Percentiles rank a stretch among this genome's conserved stretches.
Evolutionary conservation across 2,797 vertebrate species (phyloP).

Genomic region (Muscicapa comitata): DNA sequence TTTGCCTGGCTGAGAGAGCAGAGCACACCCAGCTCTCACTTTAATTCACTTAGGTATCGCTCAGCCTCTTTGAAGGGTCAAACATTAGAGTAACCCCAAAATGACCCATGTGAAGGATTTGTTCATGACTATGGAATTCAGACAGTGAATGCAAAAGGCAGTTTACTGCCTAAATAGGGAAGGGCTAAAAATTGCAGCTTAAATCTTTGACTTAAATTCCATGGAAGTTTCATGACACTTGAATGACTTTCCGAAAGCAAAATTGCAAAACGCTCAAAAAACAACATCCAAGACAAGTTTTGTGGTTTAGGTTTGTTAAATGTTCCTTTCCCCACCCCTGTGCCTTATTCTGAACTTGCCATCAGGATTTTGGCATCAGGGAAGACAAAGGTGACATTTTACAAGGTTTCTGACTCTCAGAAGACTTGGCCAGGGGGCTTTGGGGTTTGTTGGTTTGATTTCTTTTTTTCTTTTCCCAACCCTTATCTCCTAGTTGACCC

Average conservation of each 20-base stretch:
- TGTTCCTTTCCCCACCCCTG: accelerated
- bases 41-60: neutral
- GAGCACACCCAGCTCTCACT: neutral
- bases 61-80: neutral
- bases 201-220: neutral
- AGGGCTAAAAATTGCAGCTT: neutral
- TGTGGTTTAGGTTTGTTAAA: neutral
- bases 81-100: neutral
- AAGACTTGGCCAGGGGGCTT: neutral
- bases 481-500: neutral
- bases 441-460: neutral
- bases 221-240: neutral
- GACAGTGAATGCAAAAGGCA: neutral
- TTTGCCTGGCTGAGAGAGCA: neutral
- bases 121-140: neutral
- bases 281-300: accelerated
- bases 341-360: neutral
- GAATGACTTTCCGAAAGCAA: neutral
- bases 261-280: accelerated
- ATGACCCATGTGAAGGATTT: neutral
- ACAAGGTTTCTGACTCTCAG: neutral
- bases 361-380: neutral
- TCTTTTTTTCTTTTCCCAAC: neutral
- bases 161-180: neutral
- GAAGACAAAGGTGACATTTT: neutral